Evolutionary conservation across 2,797 vertebrate genomes (phyloP), one percentile per base, ranked within the genome.

Genomic region (Bovichtus diacanthus): DNA sequence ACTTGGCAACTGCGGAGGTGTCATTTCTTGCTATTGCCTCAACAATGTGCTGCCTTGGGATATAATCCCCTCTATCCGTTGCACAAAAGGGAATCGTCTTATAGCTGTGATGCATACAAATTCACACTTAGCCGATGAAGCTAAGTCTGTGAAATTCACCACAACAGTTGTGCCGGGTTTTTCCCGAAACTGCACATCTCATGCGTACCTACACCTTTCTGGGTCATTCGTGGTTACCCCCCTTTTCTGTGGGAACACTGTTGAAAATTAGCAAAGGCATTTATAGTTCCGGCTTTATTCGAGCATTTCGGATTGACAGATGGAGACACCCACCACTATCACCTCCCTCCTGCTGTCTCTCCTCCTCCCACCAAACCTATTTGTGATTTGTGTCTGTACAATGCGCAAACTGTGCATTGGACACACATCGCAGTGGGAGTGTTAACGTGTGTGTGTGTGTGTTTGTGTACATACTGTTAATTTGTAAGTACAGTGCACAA

Each of bases 21-120:
- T 90, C 83, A 69, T 88, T 90, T 90, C 82, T 77, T 71, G 81
- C 23, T 51, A 70, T 86, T 88, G 83, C 85, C 83, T 88, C 82
- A 90, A 90, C 86, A 87, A 73, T 69, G 65, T 47, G 67, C 75
- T 15, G 85, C 87, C 86, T 83, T 29, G 78, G 85, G 84, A 81
- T 74, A 68, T 89, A 89, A 90, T 89, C 88, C 86, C 76, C 79
- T 80, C 76, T 84, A 53, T 80, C 87, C 53, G 51, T 68, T 55
- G 72, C 85, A 80, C 87, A 89, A 81, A 34, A 89, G 58, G 74
- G 50, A 68, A 38, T 82, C 62, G n/a, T 82, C 63, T 80, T 62
- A 59, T 64, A n/a, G 84, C 79, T 66, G 73, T 0, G 53, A 27
- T 4, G 67, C 79, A 75, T 79, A 49, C n/a, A 64, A 67, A 86